Evolutionary conservation across 2,797 vertebrate species (phyloP).

Genomic region (Hipposideros larvatus): DNA sequence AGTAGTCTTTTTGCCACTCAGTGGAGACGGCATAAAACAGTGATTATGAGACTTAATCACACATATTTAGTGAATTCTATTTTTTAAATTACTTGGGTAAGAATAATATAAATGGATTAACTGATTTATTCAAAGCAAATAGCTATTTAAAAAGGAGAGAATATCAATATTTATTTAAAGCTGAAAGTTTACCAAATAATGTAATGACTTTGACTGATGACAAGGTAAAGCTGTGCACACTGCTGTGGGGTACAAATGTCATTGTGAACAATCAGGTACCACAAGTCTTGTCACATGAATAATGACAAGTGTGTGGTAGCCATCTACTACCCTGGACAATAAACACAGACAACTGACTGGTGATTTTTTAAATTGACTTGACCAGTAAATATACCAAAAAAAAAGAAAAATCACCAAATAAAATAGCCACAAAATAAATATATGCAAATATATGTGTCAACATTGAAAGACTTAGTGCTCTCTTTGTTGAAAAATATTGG

Average conservation of each 20-base stretch:
- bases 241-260: neutral
- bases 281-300: neutral
- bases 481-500: neutral
- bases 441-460: neutral
- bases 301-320: neutral
- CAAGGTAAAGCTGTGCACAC: neutral
- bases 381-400: neutral
- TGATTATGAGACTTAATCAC: neutral
- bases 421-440: neutral
- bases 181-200: neutral
- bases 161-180: conserved; percentile 4
- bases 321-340: neutral
- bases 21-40: neutral
- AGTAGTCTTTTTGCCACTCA: neutral
- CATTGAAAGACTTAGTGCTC: neutral
- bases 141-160: neutral
- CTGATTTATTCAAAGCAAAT: neutral
- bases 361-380: neutral
- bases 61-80: conserved; percentile 16
- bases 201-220: neutral
- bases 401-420: neutral
- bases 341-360: neutral
- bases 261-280: neutral
- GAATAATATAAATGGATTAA: neutral
- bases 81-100: neutral